Evolutionary conservation across 2,888 invertebrate genomes (phyloP).

Genomic region (Biston betularia): DNA sequence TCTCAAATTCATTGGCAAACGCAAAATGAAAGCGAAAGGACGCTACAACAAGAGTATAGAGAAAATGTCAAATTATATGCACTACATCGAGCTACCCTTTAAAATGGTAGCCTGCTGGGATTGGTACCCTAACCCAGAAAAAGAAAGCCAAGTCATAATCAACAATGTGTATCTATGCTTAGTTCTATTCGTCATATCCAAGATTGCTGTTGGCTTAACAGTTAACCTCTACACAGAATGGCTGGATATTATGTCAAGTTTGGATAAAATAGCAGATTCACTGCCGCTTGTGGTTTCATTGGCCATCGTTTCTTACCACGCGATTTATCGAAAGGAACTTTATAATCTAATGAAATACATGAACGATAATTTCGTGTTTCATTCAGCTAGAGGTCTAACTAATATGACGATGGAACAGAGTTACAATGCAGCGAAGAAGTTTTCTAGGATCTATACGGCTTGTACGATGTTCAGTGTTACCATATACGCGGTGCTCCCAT

Average conservation of each 20-base stretch:
- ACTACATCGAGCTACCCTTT: conserved; percentile 64
- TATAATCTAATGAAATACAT: conserved; percentile 65
- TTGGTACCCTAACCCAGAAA: conserved; percentile 59
- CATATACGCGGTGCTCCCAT: conserved; percentile 68
- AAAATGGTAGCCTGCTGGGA: conserved; percentile 75
- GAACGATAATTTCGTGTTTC: conserved; percentile 68
- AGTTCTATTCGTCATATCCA: conserved; percentile 63
- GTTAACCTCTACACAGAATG: conserved; percentile 69
- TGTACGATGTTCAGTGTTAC: conserved; percentile 74
- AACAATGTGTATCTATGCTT: conserved; percentile 65
- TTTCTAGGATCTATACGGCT: conserved; percentile 71
- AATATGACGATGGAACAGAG: conserved; percentile 75
- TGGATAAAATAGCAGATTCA: conserved; percentile 70
- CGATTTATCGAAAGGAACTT: conserved; percentile 60
- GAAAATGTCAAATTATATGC: conserved; percentile 56
- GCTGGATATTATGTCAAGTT: conserved; percentile 67
- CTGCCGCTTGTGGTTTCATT: conserved; percentile 67
- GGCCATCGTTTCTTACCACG: conserved; percentile 68
- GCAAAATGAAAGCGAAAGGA: conserved; percentile 15
- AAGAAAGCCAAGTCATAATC: conserved; percentile 51
- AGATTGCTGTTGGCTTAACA: conserved; percentile 54
- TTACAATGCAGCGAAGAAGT: conserved; percentile 64
- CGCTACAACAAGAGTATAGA: conserved; percentile 43
- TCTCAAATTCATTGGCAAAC: conserved; percentile 5
- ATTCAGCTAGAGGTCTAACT: conserved; percentile 73